Percentiles rank a stretch among this genome's conserved stretches.
phyloP scores from a whole-genome alignment of 2,888 invertebrate species.

The Eremobia ochroleuca region DNA sequence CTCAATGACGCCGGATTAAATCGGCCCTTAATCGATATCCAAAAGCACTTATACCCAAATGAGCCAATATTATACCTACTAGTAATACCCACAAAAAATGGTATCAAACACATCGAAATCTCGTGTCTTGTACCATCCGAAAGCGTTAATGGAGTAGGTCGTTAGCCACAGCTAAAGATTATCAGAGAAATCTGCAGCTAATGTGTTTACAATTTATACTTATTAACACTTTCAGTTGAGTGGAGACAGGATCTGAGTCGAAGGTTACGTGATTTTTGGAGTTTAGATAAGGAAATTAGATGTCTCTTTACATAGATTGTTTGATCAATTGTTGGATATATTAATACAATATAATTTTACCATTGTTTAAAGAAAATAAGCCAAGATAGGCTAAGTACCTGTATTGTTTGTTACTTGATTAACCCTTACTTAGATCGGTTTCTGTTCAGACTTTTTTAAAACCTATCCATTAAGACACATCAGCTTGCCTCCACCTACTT shows the following conservation, averaged over 20 bases:
- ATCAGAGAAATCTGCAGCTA: conserved; percentile 83
- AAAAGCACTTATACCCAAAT: background rate
- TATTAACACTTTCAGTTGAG: conserved; percentile 64
- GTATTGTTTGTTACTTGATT: background rate
- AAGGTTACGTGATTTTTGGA: conserved; percentile 25
- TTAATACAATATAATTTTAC: background rate
- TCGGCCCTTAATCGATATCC: background rate
- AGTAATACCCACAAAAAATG: background rate
- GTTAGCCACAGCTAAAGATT: conserved; percentile 86
- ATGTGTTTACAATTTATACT: conserved; percentile 83
- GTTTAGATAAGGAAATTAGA: conserved; percentile 15
- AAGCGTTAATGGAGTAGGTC: conserved; percentile 84
- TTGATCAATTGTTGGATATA: background rate
- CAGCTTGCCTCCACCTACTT: no score
- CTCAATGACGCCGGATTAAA: no score
- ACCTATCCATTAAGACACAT: background rate
- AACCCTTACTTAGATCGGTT: background rate
- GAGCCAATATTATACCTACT: background rate
- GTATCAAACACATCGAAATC: conserved; percentile 20
- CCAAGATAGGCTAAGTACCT: background rate
- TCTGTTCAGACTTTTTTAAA: background rate
- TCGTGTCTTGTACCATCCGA: conserved; percentile 69
- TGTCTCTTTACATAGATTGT: background rate
- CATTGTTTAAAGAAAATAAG: background rate
- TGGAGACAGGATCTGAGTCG: conserved; percentile 24